These are phyloP conservation scores for Irena cyanogastra DNA, from an alignment of 2,113 vertebrate genomes.

Conservation along the genomic window DNA sequence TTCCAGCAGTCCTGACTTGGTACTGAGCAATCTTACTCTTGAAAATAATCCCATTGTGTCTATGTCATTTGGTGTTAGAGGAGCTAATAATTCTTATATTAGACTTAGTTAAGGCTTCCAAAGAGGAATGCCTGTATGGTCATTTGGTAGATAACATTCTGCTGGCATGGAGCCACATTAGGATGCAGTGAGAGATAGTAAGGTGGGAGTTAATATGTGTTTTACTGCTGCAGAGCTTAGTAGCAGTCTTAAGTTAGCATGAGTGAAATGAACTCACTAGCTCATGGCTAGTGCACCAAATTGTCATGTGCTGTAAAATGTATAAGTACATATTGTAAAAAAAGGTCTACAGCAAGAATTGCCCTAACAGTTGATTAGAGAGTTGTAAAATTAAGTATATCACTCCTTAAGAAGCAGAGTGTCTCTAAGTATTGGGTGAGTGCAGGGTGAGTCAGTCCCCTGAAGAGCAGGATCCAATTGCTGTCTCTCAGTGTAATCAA, in stretches of 20 bases:
- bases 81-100: background rate
- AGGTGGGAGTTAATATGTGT: background rate
- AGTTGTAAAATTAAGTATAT: background rate
- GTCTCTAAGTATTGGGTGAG: background rate
- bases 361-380: background rate
- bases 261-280: background rate
- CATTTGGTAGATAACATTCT: background rate
- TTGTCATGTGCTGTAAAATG: background rate
- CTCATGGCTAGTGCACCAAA: background rate
- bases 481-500: background rate
- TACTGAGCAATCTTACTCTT: background rate
- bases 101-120: background rate
- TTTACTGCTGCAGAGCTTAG: background rate
- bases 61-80: background rate
- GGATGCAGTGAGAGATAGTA: background rate
- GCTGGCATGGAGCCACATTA: background rate
- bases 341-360: background rate
- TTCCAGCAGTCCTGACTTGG: background rate
- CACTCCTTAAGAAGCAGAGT: background rate
- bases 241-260: background rate
- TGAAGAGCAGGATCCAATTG: background rate
- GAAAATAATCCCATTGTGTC: background rate
- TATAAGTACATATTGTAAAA: background rate
- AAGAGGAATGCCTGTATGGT: background rate
- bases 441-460: background rate